A percentile compares a stretch with the other conserved stretches of the same genome.
Conservation (phyloP, 2,797 vertebrate species). For the Sciurus vulgaris region DNA sequence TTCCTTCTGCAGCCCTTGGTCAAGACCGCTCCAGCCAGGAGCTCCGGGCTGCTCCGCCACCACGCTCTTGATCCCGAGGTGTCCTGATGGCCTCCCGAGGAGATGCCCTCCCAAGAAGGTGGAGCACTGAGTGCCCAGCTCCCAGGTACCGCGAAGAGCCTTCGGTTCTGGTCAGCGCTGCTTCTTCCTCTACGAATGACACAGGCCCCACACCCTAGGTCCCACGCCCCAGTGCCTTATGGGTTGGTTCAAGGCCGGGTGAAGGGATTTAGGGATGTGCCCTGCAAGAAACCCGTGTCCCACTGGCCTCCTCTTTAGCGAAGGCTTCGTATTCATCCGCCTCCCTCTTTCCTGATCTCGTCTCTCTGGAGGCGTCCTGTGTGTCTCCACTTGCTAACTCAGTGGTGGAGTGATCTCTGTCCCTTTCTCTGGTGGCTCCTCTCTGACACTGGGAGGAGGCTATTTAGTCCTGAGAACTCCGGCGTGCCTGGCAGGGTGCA, state of each 20-base stretch:
- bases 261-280: not conserved
- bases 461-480: not conserved
- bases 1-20: not conserved
- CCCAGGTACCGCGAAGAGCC: not conserved
- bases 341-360: not conserved
- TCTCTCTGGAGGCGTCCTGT: not conserved
- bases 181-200: not conserved
- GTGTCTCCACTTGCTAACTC: rapidly evolving
- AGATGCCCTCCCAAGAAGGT: not conserved
- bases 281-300: rapidly evolving
- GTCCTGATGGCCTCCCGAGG: not conserved
- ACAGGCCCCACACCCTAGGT: not conserved
- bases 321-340: not conserved
- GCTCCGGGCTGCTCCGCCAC: not conserved
- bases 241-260: not conserved
- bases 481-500: rapidly evolving
- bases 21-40: not conserved
- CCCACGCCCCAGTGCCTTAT: not conserved
- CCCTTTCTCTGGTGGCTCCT: not conserved
- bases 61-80: too few relatives aligned
- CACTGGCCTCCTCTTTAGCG: not conserved
- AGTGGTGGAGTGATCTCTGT: rapidly evolving
- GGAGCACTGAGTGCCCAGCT: rapidly evolving
- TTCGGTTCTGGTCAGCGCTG: not conserved
- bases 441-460: not conserved